These are phyloP conservation scores for Phyllostomus discolor DNA, from an alignment of 2,113 vertebrate species.

Conservation along the genomic window DNA sequence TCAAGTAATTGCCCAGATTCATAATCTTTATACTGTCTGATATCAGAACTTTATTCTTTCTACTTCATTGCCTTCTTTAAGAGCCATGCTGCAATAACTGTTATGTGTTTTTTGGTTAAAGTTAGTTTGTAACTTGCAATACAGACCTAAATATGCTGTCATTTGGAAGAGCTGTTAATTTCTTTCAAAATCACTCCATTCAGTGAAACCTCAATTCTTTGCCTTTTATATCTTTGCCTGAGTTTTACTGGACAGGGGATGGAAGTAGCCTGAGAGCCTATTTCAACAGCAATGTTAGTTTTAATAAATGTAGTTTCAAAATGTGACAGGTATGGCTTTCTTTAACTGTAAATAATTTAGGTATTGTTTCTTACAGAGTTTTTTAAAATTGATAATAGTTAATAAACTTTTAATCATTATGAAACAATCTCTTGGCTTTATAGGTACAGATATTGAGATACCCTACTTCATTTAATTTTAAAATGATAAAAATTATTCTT, in stretches of 20 bases:
- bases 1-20: neutral
- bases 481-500: neutral
- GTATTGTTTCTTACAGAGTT: neutral
- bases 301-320: neutral
- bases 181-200: neutral
- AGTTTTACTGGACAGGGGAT: neutral
- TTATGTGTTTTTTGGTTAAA: neutral
- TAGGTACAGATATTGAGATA: neutral
- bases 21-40: neutral
- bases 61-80: neutral
- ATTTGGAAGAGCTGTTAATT: neutral
- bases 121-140: neutral
- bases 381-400: neutral
- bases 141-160: neutral
- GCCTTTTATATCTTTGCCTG: neutral
- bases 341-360: neutral
- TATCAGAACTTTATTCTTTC: neutral
- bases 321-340: neutral
- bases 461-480: neutral
- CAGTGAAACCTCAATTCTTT: neutral
- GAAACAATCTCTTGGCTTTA: neutral
- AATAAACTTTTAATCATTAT: slow-evolving; percentile 3
- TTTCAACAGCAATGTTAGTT: neutral
- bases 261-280: neutral
- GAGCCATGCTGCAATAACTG: neutral